Conservation (phyloP, 2,113 vertebrate species). For the Epinephelus fuscoguttatus region DNA sequence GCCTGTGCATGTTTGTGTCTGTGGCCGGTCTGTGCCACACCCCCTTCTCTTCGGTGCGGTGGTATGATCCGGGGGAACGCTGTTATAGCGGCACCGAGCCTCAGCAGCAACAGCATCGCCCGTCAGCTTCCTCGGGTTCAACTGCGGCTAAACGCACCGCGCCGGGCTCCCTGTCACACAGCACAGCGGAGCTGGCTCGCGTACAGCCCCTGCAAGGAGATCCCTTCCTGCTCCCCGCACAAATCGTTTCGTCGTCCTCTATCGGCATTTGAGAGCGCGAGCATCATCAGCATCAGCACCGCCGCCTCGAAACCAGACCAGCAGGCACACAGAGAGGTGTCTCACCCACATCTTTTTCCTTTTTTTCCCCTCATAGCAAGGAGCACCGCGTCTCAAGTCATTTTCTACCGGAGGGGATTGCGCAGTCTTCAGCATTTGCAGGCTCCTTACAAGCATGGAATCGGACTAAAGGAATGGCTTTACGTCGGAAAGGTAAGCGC, state of each 20-base stretch:
- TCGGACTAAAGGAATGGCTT: constrained; percentile 81
- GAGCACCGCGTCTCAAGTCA: constrained; percentile 65
- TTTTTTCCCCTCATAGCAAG: neutral
- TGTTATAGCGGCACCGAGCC: constrained; percentile 83
- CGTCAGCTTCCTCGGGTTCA: constrained; percentile 72
- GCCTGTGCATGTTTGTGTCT: constrained; percentile 46
- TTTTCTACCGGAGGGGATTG: constrained; percentile 64
- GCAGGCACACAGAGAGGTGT: constrained; percentile 32
- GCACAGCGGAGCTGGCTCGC: constrained; percentile 51
- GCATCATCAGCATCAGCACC: constrained; percentile 71
- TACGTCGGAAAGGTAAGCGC: constrained; percentile 81
- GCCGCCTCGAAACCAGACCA: constrained; percentile 59
- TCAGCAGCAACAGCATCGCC: constrained; percentile 79
- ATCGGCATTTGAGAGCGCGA: constrained; percentile 69
- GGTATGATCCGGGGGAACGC: constrained; percentile 83
- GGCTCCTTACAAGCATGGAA: constrained; percentile 69
- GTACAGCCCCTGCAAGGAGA: constrained; percentile 52
- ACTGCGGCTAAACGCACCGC: constrained; percentile 80
- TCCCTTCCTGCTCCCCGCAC: constrained; percentile 41
- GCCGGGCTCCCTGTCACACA: constrained; percentile 71
- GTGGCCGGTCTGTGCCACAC: constrained; percentile 77
- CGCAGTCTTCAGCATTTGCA: constrained; percentile 66
- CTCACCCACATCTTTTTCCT: constrained; percentile 46
- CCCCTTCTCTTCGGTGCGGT: constrained; percentile 80
- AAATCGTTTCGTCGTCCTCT: constrained; percentile 63